A percentile compares a stretch with the other conserved stretches of the same genome.
These are phyloP conservation scores for Hippopotamyrus pictus DNA, from an alignment of 2,797 vertebrate genomes.

Conservation along the genomic window DNA sequence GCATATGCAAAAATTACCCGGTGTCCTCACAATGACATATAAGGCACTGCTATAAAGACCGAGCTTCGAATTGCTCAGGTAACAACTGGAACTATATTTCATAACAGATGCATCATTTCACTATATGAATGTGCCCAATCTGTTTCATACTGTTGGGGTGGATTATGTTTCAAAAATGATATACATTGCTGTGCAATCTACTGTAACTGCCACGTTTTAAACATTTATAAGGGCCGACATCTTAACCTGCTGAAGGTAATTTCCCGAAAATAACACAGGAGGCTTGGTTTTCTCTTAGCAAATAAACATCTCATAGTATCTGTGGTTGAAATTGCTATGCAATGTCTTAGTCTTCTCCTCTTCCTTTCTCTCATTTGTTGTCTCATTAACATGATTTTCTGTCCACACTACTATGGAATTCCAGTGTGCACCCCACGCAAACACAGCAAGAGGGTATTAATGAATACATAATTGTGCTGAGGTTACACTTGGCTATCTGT, in stretches of 20 bases:
- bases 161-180: neutral
- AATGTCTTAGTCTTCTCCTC: neutral
- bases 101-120: conserved; percentile 2
- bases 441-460: neutral
- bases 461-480: neutral
- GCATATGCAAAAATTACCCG: neutral
- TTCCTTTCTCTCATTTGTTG: neutral
- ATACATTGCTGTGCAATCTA: neutral
- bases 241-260: neutral
- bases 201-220: neutral
- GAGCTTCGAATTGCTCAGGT: neutral
- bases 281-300: neutral
- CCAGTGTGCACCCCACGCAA: neutral
- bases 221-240: neutral
- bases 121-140: neutral
- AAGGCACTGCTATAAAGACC: neutral
- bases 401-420: neutral
- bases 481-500: neutral
- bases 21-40: neutral
- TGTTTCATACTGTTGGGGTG: neutral
- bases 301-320: neutral
- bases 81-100: neutral
- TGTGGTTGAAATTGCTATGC: neutral
- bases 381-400: neutral
- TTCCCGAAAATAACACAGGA: neutral